phyloP scores from a whole-genome alignment of 2,888 invertebrate genomes.

The Apodemia zela region DNA sequence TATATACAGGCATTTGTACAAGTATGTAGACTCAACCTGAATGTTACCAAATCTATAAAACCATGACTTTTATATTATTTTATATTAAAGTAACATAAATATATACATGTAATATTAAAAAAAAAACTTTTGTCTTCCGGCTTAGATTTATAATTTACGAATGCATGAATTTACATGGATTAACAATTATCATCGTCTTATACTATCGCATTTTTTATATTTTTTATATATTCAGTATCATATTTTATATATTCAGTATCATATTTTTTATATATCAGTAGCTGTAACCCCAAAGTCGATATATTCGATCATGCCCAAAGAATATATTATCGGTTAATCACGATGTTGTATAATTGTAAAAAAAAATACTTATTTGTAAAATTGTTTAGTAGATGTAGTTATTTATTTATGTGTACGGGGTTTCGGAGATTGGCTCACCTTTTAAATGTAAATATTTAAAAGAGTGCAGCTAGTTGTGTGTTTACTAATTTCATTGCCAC shows the following conservation, averaged over 20 bases:
- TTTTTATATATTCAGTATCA: constrained; percentile 16
- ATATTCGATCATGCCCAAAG: constrained; percentile 62
- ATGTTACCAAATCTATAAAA: constrained; percentile 43
- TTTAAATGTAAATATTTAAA: constrained; percentile 72
- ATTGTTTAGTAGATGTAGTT: constrained; percentile 68
- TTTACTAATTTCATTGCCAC: constrained; percentile 33
- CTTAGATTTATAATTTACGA: constrained; percentile 12
- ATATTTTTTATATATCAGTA: constrained; percentile 22
- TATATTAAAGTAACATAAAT: constrained; percentile 39
- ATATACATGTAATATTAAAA: constrained; percentile 3
- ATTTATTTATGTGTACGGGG: constrained; percentile 66
- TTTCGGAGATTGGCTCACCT: constrained; percentile 60
- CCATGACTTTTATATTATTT: constrained; percentile 57
- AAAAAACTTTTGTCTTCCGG: constrained; percentile 21
- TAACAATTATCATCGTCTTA: constrained; percentile 15
- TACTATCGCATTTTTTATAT: constrained; percentile 22
- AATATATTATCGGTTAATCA: constrained; percentile 68
- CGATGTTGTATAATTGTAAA: constrained; percentile 74
- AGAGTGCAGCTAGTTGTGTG: constrained; percentile 56
- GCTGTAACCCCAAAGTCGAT: constrained; percentile 62
- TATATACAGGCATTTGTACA: constrained; percentile 11
- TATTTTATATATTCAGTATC: constrained; percentile 18
- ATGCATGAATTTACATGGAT: background rate
- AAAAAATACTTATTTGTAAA: constrained; percentile 71
- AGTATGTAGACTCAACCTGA: constrained; percentile 25